These are phyloP conservation scores for Drosophila planitibia DNA, from an alignment of 2,888 invertebrate species.

Conservation along the genomic window DNA sequence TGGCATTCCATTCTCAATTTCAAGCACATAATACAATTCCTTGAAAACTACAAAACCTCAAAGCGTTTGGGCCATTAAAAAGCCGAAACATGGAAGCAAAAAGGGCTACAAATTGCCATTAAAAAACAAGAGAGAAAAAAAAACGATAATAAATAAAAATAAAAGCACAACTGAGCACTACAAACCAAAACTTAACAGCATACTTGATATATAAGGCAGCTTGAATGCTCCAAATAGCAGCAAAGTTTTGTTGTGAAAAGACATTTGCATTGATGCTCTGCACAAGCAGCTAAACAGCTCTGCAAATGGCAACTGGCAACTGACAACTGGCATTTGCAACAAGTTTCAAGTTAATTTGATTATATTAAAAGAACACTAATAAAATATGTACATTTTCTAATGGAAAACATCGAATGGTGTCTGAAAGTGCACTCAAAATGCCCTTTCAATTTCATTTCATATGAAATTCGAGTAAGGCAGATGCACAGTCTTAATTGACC, in stretches of 20 bases:
- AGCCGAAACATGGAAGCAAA: conserved; percentile 23
- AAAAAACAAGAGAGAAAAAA: conserved; percentile 19
- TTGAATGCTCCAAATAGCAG: conserved; percentile 3
- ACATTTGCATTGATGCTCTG: neutral
- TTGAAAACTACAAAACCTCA: conserved; percentile 42
- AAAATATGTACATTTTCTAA: neutral
- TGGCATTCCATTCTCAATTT: conserved; percentile 36
- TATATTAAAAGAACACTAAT: neutral
- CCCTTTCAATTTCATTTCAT: conserved; percentile 28
- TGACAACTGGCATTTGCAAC: neutral
- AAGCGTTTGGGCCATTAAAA: conserved; percentile 42
- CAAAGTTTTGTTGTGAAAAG: neutral
- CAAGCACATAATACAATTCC: conserved; percentile 32
- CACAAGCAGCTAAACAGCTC: neutral
- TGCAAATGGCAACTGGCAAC: neutral
- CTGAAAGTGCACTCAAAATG: conserved; percentile 26
- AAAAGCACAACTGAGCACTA: conserved; percentile 15
- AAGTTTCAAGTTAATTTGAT: neutral
- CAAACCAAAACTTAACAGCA: conserved; percentile 19
- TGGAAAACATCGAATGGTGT: neutral
- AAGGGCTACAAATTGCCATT: conserved; percentile 59
- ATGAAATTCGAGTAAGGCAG: neutral
- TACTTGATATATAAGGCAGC: neutral
- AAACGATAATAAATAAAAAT: neutral
- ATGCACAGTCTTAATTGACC: conserved; percentile 31